Evolutionary conservation across 2,888 invertebrate species (phyloP).

Genomic region (Xestia ashworthii): DNA sequence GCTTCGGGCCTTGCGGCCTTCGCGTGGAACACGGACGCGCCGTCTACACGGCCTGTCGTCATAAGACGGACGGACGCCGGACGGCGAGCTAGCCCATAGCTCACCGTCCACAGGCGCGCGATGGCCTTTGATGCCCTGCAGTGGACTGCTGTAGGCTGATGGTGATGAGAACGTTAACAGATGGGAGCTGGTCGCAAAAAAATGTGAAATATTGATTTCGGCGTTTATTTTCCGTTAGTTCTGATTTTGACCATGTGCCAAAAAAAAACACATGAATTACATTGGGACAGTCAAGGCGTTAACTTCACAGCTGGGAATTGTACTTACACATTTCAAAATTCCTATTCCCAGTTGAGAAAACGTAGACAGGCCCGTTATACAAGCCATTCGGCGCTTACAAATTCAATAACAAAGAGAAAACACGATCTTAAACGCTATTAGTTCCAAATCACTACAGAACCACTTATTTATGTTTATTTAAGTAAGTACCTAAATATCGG

Average conservation of each 20-base stretch:
- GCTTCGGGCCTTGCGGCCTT: too few species aligned
- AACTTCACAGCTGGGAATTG: not conserved
- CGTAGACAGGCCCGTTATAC: not conserved
- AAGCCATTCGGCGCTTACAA: constrained; percentile 37
- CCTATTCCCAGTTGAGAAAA: constrained; percentile 2
- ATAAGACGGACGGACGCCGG: too few species aligned
- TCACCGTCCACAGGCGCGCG: too few species aligned
- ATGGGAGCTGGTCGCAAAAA: not conserved
- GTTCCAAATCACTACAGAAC: constrained; percentile 52
- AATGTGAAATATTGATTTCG: not conserved
- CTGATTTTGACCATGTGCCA: not conserved
- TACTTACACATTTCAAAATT: not conserved
- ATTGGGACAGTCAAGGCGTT: not conserved
- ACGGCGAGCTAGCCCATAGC: too few species aligned
- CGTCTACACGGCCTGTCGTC: too few species aligned
- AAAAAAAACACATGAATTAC: not conserved
- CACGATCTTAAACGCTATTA: constrained; percentile 35
- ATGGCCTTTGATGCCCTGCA: not conserved
- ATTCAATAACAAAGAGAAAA: constrained; percentile 48
- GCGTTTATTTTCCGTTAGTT: not conserved
- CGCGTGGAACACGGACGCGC: too few species aligned
- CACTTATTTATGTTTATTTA: constrained; percentile 59
- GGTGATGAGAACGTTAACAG: not conserved
- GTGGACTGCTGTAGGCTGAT: not conserved
- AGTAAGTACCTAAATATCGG: constrained; percentile 55